A percentile compares a stretch with the other conserved stretches of the same genome.
Evolutionary conservation across 2,113 vertebrate genomes (phyloP).

Genomic region (Xerus inauris): DNA sequence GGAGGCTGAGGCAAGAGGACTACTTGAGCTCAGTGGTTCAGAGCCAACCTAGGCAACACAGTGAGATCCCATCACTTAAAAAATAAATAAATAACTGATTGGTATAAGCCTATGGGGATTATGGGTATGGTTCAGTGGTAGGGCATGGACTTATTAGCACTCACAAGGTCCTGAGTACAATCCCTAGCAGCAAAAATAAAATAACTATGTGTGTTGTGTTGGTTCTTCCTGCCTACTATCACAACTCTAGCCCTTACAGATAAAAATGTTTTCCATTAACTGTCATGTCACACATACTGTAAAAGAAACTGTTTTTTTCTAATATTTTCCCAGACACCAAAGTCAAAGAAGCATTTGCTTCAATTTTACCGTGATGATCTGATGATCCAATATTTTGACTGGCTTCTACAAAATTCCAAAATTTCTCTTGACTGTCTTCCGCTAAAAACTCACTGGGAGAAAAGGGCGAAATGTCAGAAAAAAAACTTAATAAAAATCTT

Average conservation of each 20-base stretch:
- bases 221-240: neutral
- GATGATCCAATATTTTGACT: constrained; percentile 90
- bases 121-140: neutral
- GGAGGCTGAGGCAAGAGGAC: no score
- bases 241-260: constrained; percentile 30
- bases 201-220: neutral
- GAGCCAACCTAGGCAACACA: neutral
- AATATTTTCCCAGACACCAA: constrained; percentile 62
- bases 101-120: neutral
- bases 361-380: constrained; percentile 90
- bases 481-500: constrained; percentile 59
- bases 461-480: constrained; percentile 69
- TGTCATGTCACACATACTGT: neutral
- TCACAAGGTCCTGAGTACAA: neutral
- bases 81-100: neutral
- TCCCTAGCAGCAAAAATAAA: neutral
- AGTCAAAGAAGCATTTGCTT: constrained; percentile 74
- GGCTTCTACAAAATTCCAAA: constrained; percentile 97
- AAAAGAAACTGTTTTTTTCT: neutral
- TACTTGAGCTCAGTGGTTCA: neutral
- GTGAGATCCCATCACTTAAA: neutral
- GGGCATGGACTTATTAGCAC: neutral
- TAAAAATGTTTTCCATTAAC: constrained; percentile 49
- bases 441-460: constrained; percentile 95
- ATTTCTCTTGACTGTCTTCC: constrained; percentile 96